A percentile compares a stretch with the other conserved stretches of the same genome.
These are phyloP conservation scores for Sterna hirundo DNA, from an alignment of 2,113 vertebrate genomes.

Conservation along the genomic window DNA sequence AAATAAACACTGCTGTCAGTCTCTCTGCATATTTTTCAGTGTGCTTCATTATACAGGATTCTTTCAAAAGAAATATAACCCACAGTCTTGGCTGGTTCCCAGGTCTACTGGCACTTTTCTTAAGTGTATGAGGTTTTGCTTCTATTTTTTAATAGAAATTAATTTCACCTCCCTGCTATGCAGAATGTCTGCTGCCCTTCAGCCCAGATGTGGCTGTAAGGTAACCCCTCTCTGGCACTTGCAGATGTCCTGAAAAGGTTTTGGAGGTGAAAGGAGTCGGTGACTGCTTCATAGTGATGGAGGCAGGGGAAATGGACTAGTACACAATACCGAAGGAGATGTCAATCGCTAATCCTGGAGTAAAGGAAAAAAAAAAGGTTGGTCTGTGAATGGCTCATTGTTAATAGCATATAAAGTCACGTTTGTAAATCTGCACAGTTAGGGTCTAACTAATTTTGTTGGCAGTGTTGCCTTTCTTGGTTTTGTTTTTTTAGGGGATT, in stretches of 20 bases:
- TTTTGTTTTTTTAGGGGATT: background rate
- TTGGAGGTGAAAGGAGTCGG: background rate
- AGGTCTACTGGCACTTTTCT: constrained; percentile 27
- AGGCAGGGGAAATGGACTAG: background rate
- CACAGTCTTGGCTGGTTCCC: constrained; percentile 43
- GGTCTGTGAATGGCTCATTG: background rate
- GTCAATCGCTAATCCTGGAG: background rate
- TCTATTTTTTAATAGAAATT: constrained; percentile 10
- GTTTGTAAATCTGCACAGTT: background rate
- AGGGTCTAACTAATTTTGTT: background rate
- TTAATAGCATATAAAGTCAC: background rate
- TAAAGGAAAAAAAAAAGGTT: background rate
- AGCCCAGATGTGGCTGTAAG: background rate
- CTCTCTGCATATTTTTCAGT: constrained; percentile 40
- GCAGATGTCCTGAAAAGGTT: background rate
- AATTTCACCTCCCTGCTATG: background rate
- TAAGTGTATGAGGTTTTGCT: background rate
- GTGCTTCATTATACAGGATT: constrained; percentile 51
- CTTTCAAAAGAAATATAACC: constrained; percentile 34
- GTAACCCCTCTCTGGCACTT: background rate
- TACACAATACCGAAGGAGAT: background rate
- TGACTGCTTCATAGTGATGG: background rate
- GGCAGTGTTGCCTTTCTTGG: background rate
- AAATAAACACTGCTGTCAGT: constrained; percentile 58
- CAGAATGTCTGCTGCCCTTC: background rate